Conservation (phyloP, 2,888 invertebrate genomes). For the Flexamia atlantica region DNA sequence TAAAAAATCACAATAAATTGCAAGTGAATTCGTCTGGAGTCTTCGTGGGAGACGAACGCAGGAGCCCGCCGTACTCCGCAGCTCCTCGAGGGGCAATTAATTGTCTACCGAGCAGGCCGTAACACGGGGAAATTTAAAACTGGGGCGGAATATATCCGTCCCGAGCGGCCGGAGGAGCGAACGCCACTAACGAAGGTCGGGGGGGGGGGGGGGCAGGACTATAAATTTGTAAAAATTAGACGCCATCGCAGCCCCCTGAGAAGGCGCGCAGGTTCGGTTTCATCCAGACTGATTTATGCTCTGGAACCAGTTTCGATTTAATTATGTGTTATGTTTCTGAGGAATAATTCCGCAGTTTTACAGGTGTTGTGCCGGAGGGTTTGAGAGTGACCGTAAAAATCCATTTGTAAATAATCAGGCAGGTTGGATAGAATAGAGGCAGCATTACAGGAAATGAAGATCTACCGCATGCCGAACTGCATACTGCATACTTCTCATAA, state of each 20-base stretch:
- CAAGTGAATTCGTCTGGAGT: no score
- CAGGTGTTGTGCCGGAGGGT: no score
- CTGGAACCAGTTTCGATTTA: background rate
- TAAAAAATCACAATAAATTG: no score
- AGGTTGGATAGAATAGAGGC: no score
- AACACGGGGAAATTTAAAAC: conserved; percentile 46
- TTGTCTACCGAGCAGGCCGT: conserved; percentile 3
- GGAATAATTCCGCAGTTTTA: no score
- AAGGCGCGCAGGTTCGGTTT: conserved; percentile 16
- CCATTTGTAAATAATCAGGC: no score
- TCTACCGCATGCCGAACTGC: no score
- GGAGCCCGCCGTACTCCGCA: background rate
- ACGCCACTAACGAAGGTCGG: conserved; percentile 41
- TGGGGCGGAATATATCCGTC: conserved; percentile 48
- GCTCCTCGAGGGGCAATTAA: conserved; percentile 1
- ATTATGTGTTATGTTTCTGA: conserved; percentile 27
- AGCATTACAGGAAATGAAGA: no score
- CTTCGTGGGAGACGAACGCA: background rate
- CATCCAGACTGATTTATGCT: conserved; percentile 35
- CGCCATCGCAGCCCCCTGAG: conserved; percentile 47
- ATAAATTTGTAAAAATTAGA: conserved; percentile 57
- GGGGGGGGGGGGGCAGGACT: conserved; percentile 18
- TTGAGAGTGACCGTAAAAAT: no score
- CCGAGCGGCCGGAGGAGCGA: conserved; percentile 6
- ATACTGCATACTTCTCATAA: no score